Evolutionary conservation across 2,113 vertebrate species (phyloP).

Genomic region (Cryptotis parvus): DNA sequence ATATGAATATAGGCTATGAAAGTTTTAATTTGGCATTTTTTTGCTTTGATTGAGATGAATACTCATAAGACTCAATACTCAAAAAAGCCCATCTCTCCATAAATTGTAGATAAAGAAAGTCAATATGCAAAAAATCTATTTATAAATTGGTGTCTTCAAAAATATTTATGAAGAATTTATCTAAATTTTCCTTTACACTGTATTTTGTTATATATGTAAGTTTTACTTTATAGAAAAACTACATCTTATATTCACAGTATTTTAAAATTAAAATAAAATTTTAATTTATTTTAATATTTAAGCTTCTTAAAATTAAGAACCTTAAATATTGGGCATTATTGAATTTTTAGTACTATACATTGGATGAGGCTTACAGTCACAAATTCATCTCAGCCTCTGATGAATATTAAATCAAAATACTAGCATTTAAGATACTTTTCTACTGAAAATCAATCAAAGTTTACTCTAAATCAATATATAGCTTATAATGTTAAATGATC

Average conservation of each 20-base stretch:
- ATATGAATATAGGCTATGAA: slow-evolving; percentile 17
- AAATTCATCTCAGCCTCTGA: background rate
- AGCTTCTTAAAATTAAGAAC: background rate
- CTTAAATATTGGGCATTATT: slow-evolving; percentile 21
- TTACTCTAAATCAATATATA: background rate
- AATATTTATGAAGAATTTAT: slow-evolving; percentile 48
- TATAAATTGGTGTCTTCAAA: background rate
- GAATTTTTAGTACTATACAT: background rate
- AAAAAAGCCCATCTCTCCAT: too few relatives aligned
- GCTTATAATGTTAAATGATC: background rate
- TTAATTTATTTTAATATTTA: too few relatives aligned
- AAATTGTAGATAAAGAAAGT: background rate
- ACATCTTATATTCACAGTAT: too few relatives aligned
- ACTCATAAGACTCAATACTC: too few relatives aligned
- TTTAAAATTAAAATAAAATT: too few relatives aligned
- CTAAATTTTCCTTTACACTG: background rate
- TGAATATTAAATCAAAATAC: slow-evolving; percentile 16
- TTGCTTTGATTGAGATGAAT: slow-evolving; percentile 51
- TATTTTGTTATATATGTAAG: background rate
- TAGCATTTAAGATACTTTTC: background rate
- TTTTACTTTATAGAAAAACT: too few relatives aligned
- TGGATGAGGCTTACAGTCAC: background rate
- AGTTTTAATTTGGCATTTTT: slow-evolving; percentile 48
- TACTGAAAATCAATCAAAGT: background rate
- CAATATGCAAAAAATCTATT: slow-evolving; percentile 26